Percentiles rank a stretch among this genome's conserved stretches.
These are phyloP conservation scores for Morus bassanus DNA, from an alignment of 2,797 vertebrate genomes.

Conservation along the genomic window DNA sequence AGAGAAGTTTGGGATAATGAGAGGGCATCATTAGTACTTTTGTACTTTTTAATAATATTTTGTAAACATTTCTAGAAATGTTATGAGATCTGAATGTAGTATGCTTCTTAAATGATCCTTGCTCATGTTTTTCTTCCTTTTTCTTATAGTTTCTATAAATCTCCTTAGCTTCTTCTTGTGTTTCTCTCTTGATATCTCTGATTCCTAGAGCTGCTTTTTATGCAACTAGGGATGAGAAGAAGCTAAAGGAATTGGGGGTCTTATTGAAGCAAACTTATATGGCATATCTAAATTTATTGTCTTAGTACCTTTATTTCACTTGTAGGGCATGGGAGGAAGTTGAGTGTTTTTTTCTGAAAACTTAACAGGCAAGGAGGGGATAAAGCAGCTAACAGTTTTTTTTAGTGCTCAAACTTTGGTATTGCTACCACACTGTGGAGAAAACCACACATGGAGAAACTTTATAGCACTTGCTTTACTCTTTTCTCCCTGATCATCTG, in stretches of 20 bases:
- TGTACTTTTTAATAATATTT: background rate
- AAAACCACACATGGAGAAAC: background rate
- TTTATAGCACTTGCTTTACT: background rate
- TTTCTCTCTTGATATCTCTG: background rate
- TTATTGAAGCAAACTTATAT: background rate
- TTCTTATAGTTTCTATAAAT: background rate
- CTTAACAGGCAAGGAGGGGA: background rate
- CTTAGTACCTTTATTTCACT: background rate
- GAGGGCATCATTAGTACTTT: background rate
- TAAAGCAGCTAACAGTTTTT: background rate
- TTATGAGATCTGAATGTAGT: background rate
- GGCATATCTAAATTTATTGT: background rate
- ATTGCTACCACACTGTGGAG: background rate
- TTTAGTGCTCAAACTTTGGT: background rate
- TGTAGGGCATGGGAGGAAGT: background rate
- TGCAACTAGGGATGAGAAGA: background rate
- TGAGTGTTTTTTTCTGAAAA: background rate
- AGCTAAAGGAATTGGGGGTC: background rate
- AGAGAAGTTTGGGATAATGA: background rate
- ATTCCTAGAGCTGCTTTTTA: background rate
- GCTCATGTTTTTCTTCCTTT: background rate
- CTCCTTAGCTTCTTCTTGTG: rapidly evolving
- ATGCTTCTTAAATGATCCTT: background rate
- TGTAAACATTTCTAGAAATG: background rate
- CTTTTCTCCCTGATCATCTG: background rate